Evolutionary conservation across 2,888 invertebrate species (phyloP), one percentile per base, ranked within the genome.

Genomic region (Lithophane semibrunnea): DNA sequence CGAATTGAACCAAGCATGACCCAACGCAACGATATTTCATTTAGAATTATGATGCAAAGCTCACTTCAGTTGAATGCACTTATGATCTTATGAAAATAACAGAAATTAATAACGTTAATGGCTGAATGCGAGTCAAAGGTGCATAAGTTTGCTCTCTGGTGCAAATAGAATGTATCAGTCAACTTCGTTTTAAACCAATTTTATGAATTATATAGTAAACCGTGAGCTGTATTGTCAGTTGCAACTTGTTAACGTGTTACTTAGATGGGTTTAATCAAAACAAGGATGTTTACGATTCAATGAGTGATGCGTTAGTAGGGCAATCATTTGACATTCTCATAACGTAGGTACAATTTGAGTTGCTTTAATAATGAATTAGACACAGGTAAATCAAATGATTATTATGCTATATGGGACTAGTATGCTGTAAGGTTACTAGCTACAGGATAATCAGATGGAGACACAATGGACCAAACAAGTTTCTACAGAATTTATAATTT

Each of bases 11-110:
- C 66, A 66, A 58, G n/a, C 60, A 13, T 24, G 75, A 80, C 37
- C 66, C 63, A 52, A 64, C 29, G 42, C n/a, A 64, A 65, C 60
- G 75, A 80, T 75, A 80, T 84, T 84, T 61, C 68, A 76, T 75
- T 82, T 65, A 72, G 52, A 75, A 80, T 84, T 71, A 80, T 76
- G 64, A 75, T 61, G 69, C 64, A 84, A 52, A 63, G 18, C 69
- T 60, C 69, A 81, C 66, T 72, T 70, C 42, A 61, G 58, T 63
- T 54, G 16, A 69, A 60, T 65, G 63, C 76, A 73, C 72, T 73
- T 85, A 85, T 47, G 61, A 73, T 70, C 81, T 73, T 63, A 63
- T 29, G 66, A 77, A 75, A 70, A 73, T 76, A 73, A 64, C 37
- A 67, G 8, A 63, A 63, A 80, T 63, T 70, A 80, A 75, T 84